These are phyloP conservation scores for Rhagologus leucostigma DNA, from an alignment of 2,113 vertebrate species.

Conservation along the genomic window DNA sequence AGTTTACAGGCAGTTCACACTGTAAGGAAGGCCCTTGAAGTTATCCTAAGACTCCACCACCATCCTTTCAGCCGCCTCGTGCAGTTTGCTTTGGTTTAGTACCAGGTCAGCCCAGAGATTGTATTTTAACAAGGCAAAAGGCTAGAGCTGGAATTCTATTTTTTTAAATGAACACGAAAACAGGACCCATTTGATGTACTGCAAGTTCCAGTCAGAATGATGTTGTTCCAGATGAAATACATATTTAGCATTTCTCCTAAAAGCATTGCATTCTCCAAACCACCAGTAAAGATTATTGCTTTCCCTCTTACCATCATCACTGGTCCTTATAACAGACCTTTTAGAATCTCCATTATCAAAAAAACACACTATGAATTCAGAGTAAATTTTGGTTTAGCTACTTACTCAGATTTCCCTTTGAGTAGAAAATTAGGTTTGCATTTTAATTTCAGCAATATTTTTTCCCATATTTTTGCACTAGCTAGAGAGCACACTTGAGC, in stretches of 20 bases:
- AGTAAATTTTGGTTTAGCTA: not conserved
- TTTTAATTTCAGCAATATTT: not conserved
- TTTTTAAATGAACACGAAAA: not conserved
- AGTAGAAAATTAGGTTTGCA: not conserved
- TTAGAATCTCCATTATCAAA: not conserved
- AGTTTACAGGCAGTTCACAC: not conserved
- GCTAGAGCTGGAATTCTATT: not conserved
- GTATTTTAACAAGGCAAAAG: not conserved
- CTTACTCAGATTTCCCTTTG: not conserved
- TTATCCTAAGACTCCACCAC: not conserved
- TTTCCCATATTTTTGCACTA: not conserved
- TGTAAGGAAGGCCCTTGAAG: not conserved
- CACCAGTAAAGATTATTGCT: not conserved
- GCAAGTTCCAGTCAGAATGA: not conserved
- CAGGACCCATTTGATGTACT: not conserved
- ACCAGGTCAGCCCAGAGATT: not conserved
- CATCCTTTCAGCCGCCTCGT: not conserved
- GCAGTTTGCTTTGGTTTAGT: not conserved
- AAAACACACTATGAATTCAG: not conserved
- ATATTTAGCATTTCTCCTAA: not conserved
- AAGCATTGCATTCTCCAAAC: not conserved
- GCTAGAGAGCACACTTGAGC: not conserved
- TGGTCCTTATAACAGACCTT: not conserved
- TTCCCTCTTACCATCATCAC: not conserved
- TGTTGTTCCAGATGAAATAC: not conserved